A percentile compares a stretch with the other conserved stretches of the same genome.
These are phyloP conservation scores for Nymphalis urticae DNA, from an alignment of 2,888 invertebrate species.

Conservation along the genomic window DNA sequence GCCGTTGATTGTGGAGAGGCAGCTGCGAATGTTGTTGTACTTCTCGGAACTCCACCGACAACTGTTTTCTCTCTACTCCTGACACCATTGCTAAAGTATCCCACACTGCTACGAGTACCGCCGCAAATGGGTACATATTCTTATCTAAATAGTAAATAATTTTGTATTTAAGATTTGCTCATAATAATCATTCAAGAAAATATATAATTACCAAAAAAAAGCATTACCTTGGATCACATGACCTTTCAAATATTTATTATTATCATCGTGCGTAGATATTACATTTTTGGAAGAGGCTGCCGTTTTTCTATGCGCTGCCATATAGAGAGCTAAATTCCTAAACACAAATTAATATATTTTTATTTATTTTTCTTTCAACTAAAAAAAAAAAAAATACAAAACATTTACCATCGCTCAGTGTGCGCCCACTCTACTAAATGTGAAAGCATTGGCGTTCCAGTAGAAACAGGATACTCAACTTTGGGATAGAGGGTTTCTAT, in stretches of 20 bases:
- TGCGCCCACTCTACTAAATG: slow-evolving; percentile 94
- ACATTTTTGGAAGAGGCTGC: slow-evolving; percentile 49
- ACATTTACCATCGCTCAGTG: slow-evolving; percentile 81
- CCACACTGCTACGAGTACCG: slow-evolving; percentile 86
- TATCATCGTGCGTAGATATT: slow-evolving; percentile 53
- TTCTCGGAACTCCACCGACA: slow-evolving; percentile 85
- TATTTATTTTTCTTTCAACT: background rate
- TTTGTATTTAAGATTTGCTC: no score
- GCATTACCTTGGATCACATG: slow-evolving; percentile 53
- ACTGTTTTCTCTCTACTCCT: slow-evolving; percentile 81
- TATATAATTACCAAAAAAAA: background rate
- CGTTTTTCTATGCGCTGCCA: slow-evolving; percentile 43
- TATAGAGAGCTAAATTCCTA: slow-evolving; percentile 52
- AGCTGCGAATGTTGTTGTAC: slow-evolving; percentile 83
- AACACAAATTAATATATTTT: slow-evolving; percentile 32
- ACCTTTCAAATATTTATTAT: slow-evolving; percentile 52
- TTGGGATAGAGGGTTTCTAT: slow-evolving; percentile 87
- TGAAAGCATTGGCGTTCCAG: slow-evolving; percentile 90
- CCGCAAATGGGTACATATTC: slow-evolving; percentile 88
- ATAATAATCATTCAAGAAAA: background rate
- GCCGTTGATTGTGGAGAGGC: slow-evolving; percentile 74
- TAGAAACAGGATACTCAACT: slow-evolving; percentile 90
- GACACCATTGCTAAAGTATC: slow-evolving; percentile 84
- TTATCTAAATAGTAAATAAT: slow-evolving; percentile 65
- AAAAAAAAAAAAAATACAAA: background rate